Conservation (phyloP, 2,113 vertebrate genomes). For the Climacteris rufus region DNA sequence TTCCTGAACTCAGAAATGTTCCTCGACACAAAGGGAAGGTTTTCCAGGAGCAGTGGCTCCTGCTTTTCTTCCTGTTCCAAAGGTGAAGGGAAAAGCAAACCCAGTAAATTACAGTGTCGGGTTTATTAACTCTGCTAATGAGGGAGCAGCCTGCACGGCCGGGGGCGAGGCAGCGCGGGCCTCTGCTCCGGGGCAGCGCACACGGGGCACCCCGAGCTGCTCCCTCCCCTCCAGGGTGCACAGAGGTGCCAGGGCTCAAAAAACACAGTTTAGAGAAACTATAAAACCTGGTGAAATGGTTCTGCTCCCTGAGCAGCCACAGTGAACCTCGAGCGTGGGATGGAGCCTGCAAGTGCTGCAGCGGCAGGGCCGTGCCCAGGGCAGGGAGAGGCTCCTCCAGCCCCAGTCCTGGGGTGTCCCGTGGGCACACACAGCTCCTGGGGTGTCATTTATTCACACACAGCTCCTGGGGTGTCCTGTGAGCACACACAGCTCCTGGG, state of each 20-base stretch:
- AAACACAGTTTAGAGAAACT: background rate
- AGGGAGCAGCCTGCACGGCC: background rate
- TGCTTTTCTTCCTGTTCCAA: background rate
- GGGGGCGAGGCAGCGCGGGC: fast-evolving
- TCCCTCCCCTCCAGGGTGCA: background rate
- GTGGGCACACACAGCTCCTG: background rate
- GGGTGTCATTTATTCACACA: background rate
- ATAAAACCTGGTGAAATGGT: background rate
- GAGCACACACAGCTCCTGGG: background rate
- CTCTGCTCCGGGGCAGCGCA: background rate
- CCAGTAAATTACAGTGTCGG: background rate
- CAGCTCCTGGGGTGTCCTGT: background rate
- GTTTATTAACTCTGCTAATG: background rate
- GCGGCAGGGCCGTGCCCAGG: background rate
- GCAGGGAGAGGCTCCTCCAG: background rate
- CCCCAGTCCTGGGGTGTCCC: too few species aligned
- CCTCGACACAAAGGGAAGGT: background rate
- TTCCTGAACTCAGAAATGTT: background rate
- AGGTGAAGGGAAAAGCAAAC: background rate
- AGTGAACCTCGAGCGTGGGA: fast-evolving
- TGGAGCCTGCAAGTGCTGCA: background rate
- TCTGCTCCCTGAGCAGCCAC: background rate
- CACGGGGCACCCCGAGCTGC: fast-evolving
- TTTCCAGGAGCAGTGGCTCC: background rate
- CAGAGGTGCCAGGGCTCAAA: background rate